These are phyloP conservation scores for Ptychochromis oligacanthus DNA, from an alignment of 2,113 vertebrate species.

Conservation along the genomic window DNA sequence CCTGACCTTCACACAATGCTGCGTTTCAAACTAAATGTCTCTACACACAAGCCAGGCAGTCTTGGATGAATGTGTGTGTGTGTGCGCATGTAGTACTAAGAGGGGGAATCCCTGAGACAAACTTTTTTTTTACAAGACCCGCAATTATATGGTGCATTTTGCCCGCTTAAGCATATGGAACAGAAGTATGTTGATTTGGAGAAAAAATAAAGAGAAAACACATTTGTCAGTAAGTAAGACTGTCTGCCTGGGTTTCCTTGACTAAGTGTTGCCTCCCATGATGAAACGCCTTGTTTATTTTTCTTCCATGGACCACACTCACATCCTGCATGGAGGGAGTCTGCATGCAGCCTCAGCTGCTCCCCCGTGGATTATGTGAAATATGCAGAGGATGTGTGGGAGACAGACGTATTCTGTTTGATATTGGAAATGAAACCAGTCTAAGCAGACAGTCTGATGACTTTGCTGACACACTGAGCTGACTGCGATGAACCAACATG, in stretches of 20 bases:
- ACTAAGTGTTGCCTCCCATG: conserved; percentile 57
- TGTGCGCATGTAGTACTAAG: neutral
- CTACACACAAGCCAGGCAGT: conserved; percentile 21
- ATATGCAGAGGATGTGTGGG: conserved; percentile 68
- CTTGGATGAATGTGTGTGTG: neutral
- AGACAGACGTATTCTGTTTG: conserved; percentile 66
- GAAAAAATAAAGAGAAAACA: conserved; percentile 19
- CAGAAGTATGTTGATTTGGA: conserved; percentile 38
- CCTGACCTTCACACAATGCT: conserved; percentile 77
- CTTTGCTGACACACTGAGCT: conserved; percentile 48
- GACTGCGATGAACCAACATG: conserved; percentile 21
- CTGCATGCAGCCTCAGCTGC: conserved; percentile 56
- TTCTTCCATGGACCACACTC: conserved; percentile 59
- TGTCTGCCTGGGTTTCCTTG: conserved; percentile 47
- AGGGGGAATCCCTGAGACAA: conserved; percentile 73
- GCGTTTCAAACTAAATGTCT: conserved; percentile 69
- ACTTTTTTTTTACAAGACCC: conserved; percentile 56
- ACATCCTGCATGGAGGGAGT: conserved; percentile 43
- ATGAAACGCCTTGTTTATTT: conserved; percentile 67
- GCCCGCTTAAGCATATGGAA: conserved; percentile 50
- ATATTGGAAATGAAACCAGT: conserved; percentile 61
- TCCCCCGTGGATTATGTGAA: conserved; percentile 67
- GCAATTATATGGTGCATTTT: conserved; percentile 51
- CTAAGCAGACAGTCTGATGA: conserved; percentile 61
- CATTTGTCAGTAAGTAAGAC: conserved; percentile 24